Percentiles rank a stretch among this genome's conserved stretches.
Conservation (phyloP, 2,797 vertebrate species). For the Premnoplex brunnescens region DNA sequence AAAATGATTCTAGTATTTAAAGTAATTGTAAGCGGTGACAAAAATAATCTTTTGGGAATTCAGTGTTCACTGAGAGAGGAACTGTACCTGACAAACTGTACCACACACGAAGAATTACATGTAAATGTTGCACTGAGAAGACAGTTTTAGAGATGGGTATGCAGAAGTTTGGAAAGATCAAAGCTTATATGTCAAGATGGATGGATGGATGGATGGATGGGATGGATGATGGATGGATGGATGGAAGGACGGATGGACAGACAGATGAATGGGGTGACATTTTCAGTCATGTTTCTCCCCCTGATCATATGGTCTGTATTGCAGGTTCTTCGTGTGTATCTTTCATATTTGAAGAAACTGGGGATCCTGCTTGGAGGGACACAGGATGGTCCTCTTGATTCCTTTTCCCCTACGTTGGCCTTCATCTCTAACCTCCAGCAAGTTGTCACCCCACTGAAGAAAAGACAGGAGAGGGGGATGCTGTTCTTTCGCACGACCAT, state of each 20-base stretch:
- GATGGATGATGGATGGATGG: background rate
- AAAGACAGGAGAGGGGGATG: constrained; percentile 76
- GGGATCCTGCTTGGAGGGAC: constrained; percentile 79
- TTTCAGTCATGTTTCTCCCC: constrained; percentile 41
- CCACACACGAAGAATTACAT: background rate
- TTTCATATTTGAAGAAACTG: constrained; percentile 54
- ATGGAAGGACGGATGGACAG: background rate
- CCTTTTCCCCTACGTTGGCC: constrained; percentile 77
- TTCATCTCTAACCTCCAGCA: constrained; percentile 72
- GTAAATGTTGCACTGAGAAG: background rate
- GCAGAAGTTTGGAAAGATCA: background rate
- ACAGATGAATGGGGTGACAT: background rate
- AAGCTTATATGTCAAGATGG: background rate
- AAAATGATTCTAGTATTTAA: background rate
- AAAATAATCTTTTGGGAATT: background rate
- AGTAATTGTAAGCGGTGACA: background rate
- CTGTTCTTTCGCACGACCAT: constrained; percentile 84
- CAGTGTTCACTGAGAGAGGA: background rate
- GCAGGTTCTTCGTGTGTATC: constrained; percentile 81
- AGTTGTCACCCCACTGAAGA: constrained; percentile 64
- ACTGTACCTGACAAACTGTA: background rate
- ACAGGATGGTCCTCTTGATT: constrained; percentile 71
- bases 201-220: background rate
- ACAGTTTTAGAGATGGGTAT: background rate
- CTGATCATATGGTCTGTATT: constrained; percentile 21